Percentiles rank a stretch among this genome's conserved stretches.
Conservation (phyloP, 35 echinoderm and acorn worm species). For the Heliocidaris tuberculata region DNA sequence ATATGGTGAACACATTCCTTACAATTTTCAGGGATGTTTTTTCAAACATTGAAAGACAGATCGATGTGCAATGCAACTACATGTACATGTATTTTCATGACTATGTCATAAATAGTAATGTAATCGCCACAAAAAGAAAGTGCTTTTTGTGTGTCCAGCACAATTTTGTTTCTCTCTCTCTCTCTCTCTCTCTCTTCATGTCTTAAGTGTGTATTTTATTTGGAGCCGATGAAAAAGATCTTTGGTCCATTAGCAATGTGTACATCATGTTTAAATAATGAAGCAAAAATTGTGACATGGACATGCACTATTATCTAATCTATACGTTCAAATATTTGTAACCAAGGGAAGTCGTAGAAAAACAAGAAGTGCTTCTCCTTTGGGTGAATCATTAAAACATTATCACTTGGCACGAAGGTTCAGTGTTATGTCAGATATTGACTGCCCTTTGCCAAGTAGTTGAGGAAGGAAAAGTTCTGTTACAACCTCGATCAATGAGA, state of each 20-base stretch:
- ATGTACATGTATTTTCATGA: too few relatives aligned
- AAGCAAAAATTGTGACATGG: neutral
- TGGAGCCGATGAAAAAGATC: too few relatives aligned
- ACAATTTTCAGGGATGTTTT: too few relatives aligned
- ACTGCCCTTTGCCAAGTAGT: neutral
- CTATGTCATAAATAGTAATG: too few relatives aligned
- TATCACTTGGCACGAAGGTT: neutral
- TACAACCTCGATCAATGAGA: neutral
- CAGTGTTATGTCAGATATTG: neutral
- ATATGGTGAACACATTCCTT: too few relatives aligned
- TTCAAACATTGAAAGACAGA: too few relatives aligned
- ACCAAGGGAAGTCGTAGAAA: neutral
- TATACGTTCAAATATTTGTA: neutral
- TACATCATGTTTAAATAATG: neutral
- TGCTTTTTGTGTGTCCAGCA: neutral
- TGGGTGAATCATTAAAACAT: neutral
- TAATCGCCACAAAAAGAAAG: too few relatives aligned
- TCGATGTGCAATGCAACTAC: too few relatives aligned
- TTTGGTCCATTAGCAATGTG: neutral
- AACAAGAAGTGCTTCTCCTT: neutral
- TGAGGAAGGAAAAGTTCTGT: neutral
- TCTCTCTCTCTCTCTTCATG: too few relatives aligned
- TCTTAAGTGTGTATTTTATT: neutral
- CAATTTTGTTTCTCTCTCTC: too few relatives aligned
- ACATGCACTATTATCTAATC: conserved; percentile 4